phyloP scores from a whole-genome alignment of 2,797 vertebrate species.

The Bryconaethiops microstoma region DNA sequence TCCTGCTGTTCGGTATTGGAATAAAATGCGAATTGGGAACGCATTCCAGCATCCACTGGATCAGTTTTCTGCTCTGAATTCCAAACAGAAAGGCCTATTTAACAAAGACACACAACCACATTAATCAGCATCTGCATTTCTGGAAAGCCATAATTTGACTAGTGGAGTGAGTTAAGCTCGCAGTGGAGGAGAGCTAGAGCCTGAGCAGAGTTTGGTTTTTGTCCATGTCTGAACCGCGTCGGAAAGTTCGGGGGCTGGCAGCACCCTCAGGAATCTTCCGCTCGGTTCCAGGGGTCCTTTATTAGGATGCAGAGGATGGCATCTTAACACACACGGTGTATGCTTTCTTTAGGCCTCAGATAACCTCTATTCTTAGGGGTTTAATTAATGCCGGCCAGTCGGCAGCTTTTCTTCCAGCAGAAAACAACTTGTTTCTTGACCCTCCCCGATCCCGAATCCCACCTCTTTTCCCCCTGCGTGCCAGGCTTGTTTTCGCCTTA shows the following conservation, averaged over 20 bases:
- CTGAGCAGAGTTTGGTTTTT: conserved; percentile 44
- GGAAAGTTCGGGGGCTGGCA: conserved; percentile 26
- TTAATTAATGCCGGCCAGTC: conserved; percentile 82
- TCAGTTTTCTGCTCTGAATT: too few relatives aligned
- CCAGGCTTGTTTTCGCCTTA: conserved; percentile 77
- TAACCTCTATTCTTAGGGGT: conserved; percentile 84
- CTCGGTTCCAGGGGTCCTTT: conserved; percentile 44
- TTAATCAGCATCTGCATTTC: neutral
- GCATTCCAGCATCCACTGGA: too few relatives aligned
- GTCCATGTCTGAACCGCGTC: conserved; percentile 52
- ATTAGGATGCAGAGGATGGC: conserved; percentile 74
- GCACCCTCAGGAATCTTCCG: conserved; percentile 32
- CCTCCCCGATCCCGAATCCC: conserved; percentile 79
- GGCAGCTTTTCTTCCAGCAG: conserved; percentile 77
- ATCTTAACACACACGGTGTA: conserved; percentile 65
- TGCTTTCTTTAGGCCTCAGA: conserved; percentile 78
- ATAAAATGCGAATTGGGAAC: too few relatives aligned
- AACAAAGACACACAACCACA: too few relatives aligned
- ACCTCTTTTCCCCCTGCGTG: conserved; percentile 72
- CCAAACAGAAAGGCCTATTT: too few relatives aligned
- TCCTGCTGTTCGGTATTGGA: too few relatives aligned
- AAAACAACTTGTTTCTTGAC: conserved; percentile 80
- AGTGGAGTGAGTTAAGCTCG: neutral
- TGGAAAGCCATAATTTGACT: too few relatives aligned
- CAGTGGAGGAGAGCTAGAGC: neutral